Conservation (phyloP, 2,113 vertebrate genomes). For the Prionailurus viverrinus region DNA sequence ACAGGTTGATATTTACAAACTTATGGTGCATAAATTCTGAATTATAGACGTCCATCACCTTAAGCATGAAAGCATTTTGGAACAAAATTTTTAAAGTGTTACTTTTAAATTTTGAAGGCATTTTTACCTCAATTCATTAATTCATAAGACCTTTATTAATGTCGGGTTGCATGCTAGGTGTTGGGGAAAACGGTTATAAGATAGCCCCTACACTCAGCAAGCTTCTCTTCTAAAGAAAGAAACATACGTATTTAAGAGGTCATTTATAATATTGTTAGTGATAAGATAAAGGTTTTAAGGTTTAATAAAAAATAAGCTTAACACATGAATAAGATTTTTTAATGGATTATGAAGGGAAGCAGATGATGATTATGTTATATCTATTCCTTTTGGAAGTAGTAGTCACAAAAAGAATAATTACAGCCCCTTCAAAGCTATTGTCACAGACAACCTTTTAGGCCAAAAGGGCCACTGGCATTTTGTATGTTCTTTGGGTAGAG, state of each 20-base stretch:
- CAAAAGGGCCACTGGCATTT: neutral
- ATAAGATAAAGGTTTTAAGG: neutral
- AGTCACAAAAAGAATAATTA: neutral
- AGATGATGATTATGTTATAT: neutral
- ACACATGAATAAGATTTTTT: slow-evolving; percentile 9
- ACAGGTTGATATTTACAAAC: slow-evolving; percentile 31
- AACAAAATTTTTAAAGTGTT: neutral
- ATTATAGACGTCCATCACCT: neutral
- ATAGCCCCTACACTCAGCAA: neutral
- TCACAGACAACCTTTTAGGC: neutral
- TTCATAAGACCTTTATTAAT: neutral
- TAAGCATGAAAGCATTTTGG: neutral
- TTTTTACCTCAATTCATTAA: slow-evolving; percentile 10
- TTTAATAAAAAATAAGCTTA: slow-evolving; percentile 27
- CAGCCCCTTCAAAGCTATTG: neutral
- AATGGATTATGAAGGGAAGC: neutral
- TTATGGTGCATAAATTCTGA: neutral
- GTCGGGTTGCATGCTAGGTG: neutral
- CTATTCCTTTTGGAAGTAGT: slow-evolving; percentile 25
- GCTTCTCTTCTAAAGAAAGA: slow-evolving; percentile 7
- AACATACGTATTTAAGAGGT: neutral
- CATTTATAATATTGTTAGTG: neutral
- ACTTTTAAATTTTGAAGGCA: neutral
- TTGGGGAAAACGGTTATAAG: neutral
- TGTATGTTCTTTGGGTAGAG: neutral